Conservation (phyloP, 1,140 invertebrate species). For the Oreohelix idahoensis region DNA sequence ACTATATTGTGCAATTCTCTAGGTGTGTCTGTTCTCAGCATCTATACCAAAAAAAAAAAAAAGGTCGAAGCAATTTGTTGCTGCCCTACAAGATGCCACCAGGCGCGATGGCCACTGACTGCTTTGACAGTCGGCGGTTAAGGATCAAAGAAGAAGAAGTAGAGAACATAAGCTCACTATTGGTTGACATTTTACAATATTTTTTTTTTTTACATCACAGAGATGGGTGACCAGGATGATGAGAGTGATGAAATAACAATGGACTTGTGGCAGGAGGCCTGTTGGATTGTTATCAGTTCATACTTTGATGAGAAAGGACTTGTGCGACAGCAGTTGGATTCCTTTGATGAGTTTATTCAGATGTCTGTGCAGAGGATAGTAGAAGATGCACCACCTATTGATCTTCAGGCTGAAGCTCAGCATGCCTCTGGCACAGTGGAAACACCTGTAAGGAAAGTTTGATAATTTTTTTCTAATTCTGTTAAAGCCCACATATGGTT, state of each 20-base stretch:
- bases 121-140: no score
- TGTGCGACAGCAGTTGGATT: constrained; percentile 98
- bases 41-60: no score
- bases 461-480: no score
- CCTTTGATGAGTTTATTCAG: constrained; percentile 99
- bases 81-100: no score
- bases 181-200: background rate
- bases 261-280: constrained; percentile 99
- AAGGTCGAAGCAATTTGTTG: no score
- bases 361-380: constrained; percentile 99
- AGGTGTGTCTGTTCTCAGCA: no score
- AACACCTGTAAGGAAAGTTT: constrained; percentile 80
- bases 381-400: constrained; percentile 97
- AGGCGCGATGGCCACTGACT: no score
- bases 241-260: constrained; percentile 86
- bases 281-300: constrained; percentile 99
- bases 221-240: constrained; percentile 61
- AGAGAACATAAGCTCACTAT: background rate
- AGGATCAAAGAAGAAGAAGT: background rate
- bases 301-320: constrained; percentile 99
- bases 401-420: constrained; percentile 97
- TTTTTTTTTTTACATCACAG: constrained; percentile 35
- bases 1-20: no score
- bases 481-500: no score
- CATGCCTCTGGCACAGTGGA: constrained; percentile 94